Conservation (phyloP, 92 coral and sea anemone genomes). For the Hydrozoanthus gracilis region DNA sequence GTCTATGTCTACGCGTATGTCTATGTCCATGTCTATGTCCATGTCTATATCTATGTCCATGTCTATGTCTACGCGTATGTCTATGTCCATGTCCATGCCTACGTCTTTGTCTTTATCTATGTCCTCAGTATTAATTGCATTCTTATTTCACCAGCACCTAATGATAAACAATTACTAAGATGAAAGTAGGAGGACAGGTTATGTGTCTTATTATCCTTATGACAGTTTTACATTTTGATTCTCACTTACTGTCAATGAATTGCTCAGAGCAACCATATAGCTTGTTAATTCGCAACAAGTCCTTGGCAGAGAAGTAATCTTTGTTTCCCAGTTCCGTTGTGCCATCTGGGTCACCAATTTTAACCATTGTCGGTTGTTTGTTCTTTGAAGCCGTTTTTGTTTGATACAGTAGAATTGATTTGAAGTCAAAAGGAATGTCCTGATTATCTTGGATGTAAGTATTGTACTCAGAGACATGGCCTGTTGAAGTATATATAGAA, state of each 20-base stretch:
- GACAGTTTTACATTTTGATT: not conserved
- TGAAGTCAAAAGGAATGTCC: not conserved
- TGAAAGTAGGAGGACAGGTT: not conserved
- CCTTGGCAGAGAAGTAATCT: slow-evolving; percentile 25
- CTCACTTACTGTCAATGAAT: slow-evolving; percentile 15
- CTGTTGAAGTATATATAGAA: not conserved
- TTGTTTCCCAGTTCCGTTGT: slow-evolving; percentile 25
- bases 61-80: too few species aligned
- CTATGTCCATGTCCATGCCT: too few species aligned
- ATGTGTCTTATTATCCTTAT: too few species aligned
- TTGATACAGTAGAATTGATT: slow-evolving; percentile 14
- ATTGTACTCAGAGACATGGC: not conserved
- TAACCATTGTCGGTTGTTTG: slow-evolving; percentile 17
- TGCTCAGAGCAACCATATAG: slow-evolving; percentile 42
- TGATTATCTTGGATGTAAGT: slow-evolving; percentile 4
- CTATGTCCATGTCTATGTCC: too few species aligned
- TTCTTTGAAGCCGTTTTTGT: not conserved
- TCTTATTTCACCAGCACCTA: too few species aligned
- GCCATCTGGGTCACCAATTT: slow-evolving; percentile 4
- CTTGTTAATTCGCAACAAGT: slow-evolving; percentile 4
- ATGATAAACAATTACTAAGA: not conserved
- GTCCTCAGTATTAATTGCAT: too few species aligned
- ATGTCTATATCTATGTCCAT: too few species aligned
- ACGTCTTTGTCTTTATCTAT: too few species aligned
- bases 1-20: too few species aligned